A percentile compares a stretch with the other conserved stretches of the same genome.
Evolutionary conservation across 2,797 vertebrate species (phyloP).

Genomic region (Melanotaenia nigrans): DNA sequence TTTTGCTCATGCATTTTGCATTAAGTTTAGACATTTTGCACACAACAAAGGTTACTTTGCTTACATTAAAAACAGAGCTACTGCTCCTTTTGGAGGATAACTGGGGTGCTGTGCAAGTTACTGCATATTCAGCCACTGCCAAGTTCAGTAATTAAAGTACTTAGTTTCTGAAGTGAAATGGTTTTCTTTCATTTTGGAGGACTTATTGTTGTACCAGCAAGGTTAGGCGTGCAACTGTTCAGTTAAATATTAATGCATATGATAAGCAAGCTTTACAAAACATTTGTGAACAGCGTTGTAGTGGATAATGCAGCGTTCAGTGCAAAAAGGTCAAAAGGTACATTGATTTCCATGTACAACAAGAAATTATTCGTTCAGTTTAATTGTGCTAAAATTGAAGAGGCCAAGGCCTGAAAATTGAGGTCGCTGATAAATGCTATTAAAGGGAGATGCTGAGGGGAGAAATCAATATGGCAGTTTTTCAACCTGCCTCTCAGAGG

Average conservation of each 20-base stretch:
- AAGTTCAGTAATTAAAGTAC: slow-evolving; percentile 9
- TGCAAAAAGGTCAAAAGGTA: slow-evolving; percentile 87
- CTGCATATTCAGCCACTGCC: not conserved
- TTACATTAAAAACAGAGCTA: slow-evolving; percentile 2
- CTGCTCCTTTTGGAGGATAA: not conserved
- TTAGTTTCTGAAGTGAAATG: not conserved
- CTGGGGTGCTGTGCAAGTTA: not conserved
- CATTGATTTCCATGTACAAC: slow-evolving; percentile 98
- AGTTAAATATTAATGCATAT: not conserved
- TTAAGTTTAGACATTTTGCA: slow-evolving; percentile 39
- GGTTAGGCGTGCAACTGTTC: not conserved
- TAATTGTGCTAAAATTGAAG: slow-evolving; percentile 92
- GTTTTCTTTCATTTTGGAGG: not conserved
- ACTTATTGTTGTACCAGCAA: not conserved
- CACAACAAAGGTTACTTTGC: slow-evolving; percentile 5
- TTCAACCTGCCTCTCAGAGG: slow-evolving; percentile 91
- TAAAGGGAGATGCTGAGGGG: slow-evolving; percentile 85
- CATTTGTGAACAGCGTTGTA: slow-evolving; percentile 6
- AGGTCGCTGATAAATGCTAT: slow-evolving; percentile 90
- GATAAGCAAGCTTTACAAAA: slow-evolving; percentile 23
- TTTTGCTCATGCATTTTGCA: slow-evolving; percentile 53
- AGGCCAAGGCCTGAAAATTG: slow-evolving; percentile 88
- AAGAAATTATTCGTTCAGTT: slow-evolving; percentile 95
- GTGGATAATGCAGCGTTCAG: slow-evolving; percentile 68
- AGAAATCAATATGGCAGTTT: slow-evolving; percentile 95